Base-by-base conservation (phyloP, 2,113 vertebrate genomes). In the Globicephala melas region DNA sequence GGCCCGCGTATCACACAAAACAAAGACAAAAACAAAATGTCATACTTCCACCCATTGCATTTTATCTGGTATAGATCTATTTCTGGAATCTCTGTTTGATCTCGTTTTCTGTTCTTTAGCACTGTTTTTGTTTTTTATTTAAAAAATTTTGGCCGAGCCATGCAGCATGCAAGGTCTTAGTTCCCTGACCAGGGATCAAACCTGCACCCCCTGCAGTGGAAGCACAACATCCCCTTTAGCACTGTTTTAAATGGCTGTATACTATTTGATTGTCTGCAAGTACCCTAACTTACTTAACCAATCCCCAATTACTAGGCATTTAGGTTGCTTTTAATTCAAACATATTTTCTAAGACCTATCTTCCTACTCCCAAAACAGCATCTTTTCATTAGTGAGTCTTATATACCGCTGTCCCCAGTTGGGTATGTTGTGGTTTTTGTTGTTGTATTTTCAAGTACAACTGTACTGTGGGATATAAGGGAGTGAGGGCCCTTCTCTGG, bases 311-410 rank as follows among this genome's bases (percentile, higher is more conserved):
- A 17, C 55, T 85, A 80, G 71, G 14, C 63, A 79, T 95, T 73
- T 82, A 89, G 58, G 47, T 73, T 53, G 41, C 28, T 71, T 73
- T 79, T 80, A 87, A 21, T 68, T 82, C 36, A 9, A 73, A 86
- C 14, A 31, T 82, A 38, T 84, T 91, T 96, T 94, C 68, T 82
- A 95, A 87, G 31, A 53, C 58, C 44, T 88, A 53, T 68, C 80
- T 74, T 70, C 15, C 41, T 71, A 36, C 36, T 92, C 63, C 10
- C 79, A 96, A 92, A 89, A 36, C 18, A 88, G 13, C 23, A 91
- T 44, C 28, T 74, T 82, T 11, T 91, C 17, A 90, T 81, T 76
- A 79, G 20, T 41, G 55, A 77, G n/a, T 81, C 82, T 80, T 44
- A 88, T 26, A 23, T 68, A 15, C 23, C 14, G 20, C 9, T 50